A percentile compares a stretch with the other conserved stretches of the same genome.
phyloP scores from a whole-genome alignment of 2,113 vertebrate genomes.

The Rattus rattus region DNA sequence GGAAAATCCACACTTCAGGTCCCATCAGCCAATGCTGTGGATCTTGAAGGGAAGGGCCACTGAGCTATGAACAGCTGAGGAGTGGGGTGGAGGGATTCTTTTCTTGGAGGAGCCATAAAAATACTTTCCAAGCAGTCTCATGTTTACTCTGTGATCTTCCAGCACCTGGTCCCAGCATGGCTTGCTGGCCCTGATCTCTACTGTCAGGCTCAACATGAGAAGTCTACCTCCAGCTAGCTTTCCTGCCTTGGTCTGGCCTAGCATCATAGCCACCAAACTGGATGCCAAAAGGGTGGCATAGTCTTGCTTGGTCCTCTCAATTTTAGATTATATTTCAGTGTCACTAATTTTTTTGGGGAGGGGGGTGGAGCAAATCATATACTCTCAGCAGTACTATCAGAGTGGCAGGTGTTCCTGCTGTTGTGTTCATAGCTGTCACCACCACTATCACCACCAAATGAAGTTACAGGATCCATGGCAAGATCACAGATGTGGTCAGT shows the following conservation, averaged over 20 bases:
- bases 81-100: conserved; percentile 28
- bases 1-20: conserved; percentile 31
- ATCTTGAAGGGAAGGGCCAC: conserved; percentile 44
- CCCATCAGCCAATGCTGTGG: neutral
- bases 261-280: neutral
- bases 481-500: conserved; percentile 7
- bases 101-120: conserved; percentile 53
- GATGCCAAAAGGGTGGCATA: conserved; percentile 2
- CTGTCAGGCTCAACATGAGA: neutral
- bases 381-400: neutral
- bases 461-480: neutral
- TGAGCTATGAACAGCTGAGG: conserved; percentile 42
- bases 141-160: conserved; percentile 58
- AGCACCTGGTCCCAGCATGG: conserved; percentile 32
- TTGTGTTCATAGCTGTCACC: neutral
- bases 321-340: conserved; percentile 45
- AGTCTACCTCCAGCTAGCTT: neutral
- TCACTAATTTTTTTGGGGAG: neutral
- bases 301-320: neutral
- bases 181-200: conserved; percentile 15
- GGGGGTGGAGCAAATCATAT: neutral
- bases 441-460: neutral
- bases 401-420: neutral
- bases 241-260: neutral
- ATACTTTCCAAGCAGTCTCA: conserved; percentile 49